Base-by-base conservation (phyloP, 2,888 invertebrate species). In the Rhodophaea formosa region DNA sequence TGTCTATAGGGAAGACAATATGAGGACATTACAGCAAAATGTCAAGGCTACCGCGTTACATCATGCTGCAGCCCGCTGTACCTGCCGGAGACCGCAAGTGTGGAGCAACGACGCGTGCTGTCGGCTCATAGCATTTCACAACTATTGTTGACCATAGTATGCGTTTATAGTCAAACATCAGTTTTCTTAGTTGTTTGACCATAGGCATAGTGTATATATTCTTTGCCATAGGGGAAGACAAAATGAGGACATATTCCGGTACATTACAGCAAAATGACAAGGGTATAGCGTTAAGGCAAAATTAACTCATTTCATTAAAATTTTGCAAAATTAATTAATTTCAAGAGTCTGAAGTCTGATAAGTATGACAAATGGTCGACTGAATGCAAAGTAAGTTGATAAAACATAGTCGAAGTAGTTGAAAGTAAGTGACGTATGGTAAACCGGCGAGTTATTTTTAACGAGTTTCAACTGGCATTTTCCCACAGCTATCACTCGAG, bases 251-350 rank as follows among this genome's bases (percentile, higher is more conserved):
- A n/a, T n/a, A n/a, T n/a, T n/a, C n/a, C n/a, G n/a, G n/a, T n/a
- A n/a, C n/a, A 49, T 49, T 30, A n/a, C n/a, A n/a, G 30, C 30
- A 30, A 49, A 49, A 49, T 49, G 47, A 30, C 47, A 49, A 30
- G 47, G 47, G n/a, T n/a, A n/a, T n/a, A n/a, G n/a, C n/a, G n/a
- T n/a, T n/a, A n/a, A n/a, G n/a, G n/a, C n/a, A n/a, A n/a, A n/a
- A n/a, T n/a, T n/a, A n/a, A n/a, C n/a, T n/a, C n/a, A n/a, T n/a
- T n/a, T n/a, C n/a, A n/a, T n/a, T n/a, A n/a, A n/a, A n/a, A n/a
- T n/a, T n/a, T n/a, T n/a, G n/a, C n/a, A n/a, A n/a, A n/a, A n/a
- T n/a, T n/a, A n/a, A n/a, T n/a, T n/a, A n/a, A n/a, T n/a, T n/a
- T n/a, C n/a, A n/a, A n/a, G n/a, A n/a, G n/a, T n/a, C n/a, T n/a